Evolutionary conservation across 2,113 vertebrate genomes (phyloP), one percentile per base, ranked within the genome.

Genomic region (Daphoenositta chrysoptera): DNA sequence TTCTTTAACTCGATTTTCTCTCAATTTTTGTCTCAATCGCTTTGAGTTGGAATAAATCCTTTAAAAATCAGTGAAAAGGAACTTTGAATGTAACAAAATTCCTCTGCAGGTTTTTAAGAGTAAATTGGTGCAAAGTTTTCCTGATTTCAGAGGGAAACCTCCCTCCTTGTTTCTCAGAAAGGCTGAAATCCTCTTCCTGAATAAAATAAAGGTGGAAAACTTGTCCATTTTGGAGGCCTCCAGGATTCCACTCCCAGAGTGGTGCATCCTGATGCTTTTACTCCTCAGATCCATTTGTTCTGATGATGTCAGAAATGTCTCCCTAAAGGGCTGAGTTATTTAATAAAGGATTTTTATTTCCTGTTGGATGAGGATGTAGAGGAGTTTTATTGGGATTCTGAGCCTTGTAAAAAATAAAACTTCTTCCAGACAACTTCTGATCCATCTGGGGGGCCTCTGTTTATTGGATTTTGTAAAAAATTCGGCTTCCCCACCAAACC

Each of bases 361-460:
- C 93, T 89, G 65, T 51, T 70, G 68, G 70, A 84, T 72, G 89
- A 89, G 93, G 95, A 97, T 89, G 79, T 63, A 77, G 77, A 85
- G 81, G 86, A 79, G 42, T 93, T 96, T 98, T 97, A 97, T 61
- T 87, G 89, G 91, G 45, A 90, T 87, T 89, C 89, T 66, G 92
- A 96, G 96, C 40, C 95, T 96, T 90, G 79, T 97, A 97, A 98
- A 97, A 83, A 83, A 24, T 69, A 53, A 13, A 3, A 17, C 27
- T 78, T 94, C 83, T 89, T 78, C 54, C 60, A 93, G 72, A 45
- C 87, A 4, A 4, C 61, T 89, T 96, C 78, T 93, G 94, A 96
- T 97, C 97, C 83, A 86, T 57, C 87, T 96, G 96, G 96, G 96
- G 91, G 97, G 95, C 51, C 93, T 73, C 35, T 37, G 37, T 82